phyloP scores from a whole-genome alignment of 2,797 vertebrate genomes.

The Takifugu ocellatus region DNA sequence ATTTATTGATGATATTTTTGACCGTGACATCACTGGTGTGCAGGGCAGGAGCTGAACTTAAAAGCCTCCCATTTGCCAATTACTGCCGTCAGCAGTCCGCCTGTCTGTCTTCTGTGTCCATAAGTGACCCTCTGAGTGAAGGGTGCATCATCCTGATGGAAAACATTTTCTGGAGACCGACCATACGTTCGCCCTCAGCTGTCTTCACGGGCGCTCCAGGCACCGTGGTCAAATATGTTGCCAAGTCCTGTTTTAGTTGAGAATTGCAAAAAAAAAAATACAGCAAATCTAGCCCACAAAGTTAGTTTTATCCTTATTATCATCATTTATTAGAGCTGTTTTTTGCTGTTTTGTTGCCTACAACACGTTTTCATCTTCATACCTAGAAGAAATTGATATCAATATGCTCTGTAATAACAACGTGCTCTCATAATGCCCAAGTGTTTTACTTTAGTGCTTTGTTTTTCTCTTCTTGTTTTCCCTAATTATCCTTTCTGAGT shows the following conservation, averaged over 20 bases:
- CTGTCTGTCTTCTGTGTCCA: neutral
- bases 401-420: constrained; percentile 19
- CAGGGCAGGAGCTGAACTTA: neutral
- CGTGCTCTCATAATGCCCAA: neutral
- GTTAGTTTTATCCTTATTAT: neutral
- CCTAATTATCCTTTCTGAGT: constrained; percentile 38
- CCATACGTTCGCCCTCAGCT: neutral
- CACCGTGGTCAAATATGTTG: neutral
- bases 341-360: neutral
- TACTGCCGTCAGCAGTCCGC: constrained; percentile 1
- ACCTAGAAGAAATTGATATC: constrained; percentile 24
- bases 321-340: constrained; percentile 5
- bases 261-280: too few relatives aligned
- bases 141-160: constrained; percentile 1
- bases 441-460: too few relatives aligned
- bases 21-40: neutral
- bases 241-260: too few relatives aligned
- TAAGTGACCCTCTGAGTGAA: constrained; percentile 3
- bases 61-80: constrained; percentile 1
- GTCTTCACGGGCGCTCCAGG: constrained; percentile 4
- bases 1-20: neutral
- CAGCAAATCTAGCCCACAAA: too few relatives aligned
- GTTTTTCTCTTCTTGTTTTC: constrained; percentile 11
- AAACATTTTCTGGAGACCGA: neutral
- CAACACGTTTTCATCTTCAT: constrained; percentile 10